Percentiles rank a stretch among this genome's conserved stretches.
Evolutionary conservation across 1,140 invertebrate genomes (phyloP).

Genomic region (Macrobrachium nipponense): DNA sequence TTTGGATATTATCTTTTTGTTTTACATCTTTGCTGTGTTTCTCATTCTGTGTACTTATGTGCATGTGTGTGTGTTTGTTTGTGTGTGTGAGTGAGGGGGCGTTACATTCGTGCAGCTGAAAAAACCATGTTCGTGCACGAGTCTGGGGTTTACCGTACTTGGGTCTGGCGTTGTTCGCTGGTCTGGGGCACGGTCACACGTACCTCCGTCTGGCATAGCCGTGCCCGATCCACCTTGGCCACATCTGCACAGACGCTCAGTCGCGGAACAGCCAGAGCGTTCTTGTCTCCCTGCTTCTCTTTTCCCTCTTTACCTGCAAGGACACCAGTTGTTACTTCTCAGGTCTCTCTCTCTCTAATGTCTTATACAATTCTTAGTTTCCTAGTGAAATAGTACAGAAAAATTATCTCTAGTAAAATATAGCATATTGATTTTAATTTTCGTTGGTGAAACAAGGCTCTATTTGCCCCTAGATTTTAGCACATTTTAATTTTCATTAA

Average conservation of each 20-base stretch:
- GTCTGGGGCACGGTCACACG: conserved; percentile 60
- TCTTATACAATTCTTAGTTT: no score
- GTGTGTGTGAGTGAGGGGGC: background rate
- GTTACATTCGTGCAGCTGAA: conserved; percentile 19
- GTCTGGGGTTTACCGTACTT: conserved; percentile 54
- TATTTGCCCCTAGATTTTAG: no score
- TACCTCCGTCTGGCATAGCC: conserved; percentile 91
- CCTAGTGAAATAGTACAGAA: no score
- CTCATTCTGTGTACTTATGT: background rate
- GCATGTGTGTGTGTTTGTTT: conserved; percentile 19
- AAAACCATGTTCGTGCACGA: conserved; percentile 33
- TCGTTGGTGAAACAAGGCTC: no score
- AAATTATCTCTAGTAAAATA: no score
- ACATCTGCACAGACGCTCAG: conserved; percentile 92
- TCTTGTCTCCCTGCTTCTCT: conserved; percentile 72
- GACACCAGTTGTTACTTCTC: background rate
- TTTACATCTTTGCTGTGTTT: conserved; percentile 1
- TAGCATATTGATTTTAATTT: no score
- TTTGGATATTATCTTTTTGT: background rate
- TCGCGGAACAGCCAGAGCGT: conserved; percentile 78
- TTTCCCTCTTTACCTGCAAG: conserved; percentile 79
- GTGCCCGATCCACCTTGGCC: conserved; percentile 91
- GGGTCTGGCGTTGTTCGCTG: conserved; percentile 56
- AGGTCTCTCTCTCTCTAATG: no score
- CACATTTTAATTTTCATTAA: no score